Base-by-base conservation (phyloP, 37 sponge, comb jelly and placozoan species). In the Ianthella basta region DNA sequence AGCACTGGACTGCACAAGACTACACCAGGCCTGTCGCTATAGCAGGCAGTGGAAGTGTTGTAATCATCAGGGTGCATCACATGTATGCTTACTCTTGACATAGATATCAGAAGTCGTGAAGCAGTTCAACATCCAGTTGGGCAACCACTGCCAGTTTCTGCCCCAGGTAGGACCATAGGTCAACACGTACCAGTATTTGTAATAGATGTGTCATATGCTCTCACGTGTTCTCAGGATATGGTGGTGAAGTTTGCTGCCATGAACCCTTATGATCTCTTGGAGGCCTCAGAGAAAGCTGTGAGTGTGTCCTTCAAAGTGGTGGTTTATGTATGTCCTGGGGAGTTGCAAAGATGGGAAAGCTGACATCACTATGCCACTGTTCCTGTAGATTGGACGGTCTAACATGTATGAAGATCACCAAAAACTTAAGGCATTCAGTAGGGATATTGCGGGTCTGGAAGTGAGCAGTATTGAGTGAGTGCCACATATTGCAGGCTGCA, bases 171-270 rank as follows among this genome's bases (percentile, higher is more conserved):
- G 85, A 40, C 3, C 24, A 14, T 75, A 23, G 10, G 3, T 3
- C 72, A 21, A 20, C 4, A 29, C 8, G 50, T 44, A 8, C n/a
- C n/a, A n/a, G n/a, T n/a, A n/a, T n/a, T n/a, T n/a, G n/a, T n/a
- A n/a, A n/a, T n/a, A n/a, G n/a, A n/a, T n/a, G n/a, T n/a, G n/a
- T n/a, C n/a, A n/a, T n/a, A n/a, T n/a, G n/a, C n/a, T n/a, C n/a
- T n/a, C n/a, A n/a, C n/a, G 68, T 84, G 23, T 84, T 63, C 55
- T 14, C 60, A 96, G 94, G 98, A 98, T 60, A 95, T 84, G 88
- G 99, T 99, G 4, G 97, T 97, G 19, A 97, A 99, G 80, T 99
- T 99, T 95, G 99, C 99, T 18, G 88, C 83, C 55, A 91, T 99
- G 97, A 87, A 95, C 40, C 80, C 78, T 15, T 69, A 83, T 32